These are phyloP conservation scores for Peromyscus polionotus DNA, from an alignment of 2,113 vertebrate genomes.

Conservation along the genomic window DNA sequence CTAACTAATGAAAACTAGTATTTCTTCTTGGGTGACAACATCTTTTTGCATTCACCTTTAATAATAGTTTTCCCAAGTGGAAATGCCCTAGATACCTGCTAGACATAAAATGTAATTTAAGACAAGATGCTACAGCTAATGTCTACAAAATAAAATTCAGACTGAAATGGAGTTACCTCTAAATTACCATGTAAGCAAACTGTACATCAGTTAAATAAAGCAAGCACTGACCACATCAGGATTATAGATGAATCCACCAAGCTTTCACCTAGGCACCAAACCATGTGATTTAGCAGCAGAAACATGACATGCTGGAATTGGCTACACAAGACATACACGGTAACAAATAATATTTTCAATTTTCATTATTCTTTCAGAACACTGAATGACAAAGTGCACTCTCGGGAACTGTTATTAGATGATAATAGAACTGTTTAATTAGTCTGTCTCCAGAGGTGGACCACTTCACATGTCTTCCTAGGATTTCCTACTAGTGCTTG, in stretches of 20 bases:
- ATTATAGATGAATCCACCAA: constrained; percentile 24
- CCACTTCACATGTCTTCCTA: neutral
- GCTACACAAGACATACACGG: neutral
- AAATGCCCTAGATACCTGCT: neutral
- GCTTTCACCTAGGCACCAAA: constrained; percentile 29
- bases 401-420: constrained; percentile 29
- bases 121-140: constrained; percentile 64
- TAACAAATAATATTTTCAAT: constrained; percentile 23
- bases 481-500: neutral
- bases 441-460: neutral
- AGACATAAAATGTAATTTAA: constrained; percentile 16
- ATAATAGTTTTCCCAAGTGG: constrained; percentile 37
- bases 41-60: constrained; percentile 52
- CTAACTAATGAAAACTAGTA: neutral
- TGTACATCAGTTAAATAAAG: neutral
- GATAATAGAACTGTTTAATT: constrained; percentile 62
- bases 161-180: neutral
- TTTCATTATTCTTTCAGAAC: constrained; percentile 61
- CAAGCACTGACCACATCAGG: neutral
- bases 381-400: constrained; percentile 18
- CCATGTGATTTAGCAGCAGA: constrained; percentile 15
- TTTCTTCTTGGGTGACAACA: constrained; percentile 40
- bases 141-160: neutral
- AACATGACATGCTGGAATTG: neutral
- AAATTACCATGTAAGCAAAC: constrained; percentile 48